phyloP scores from a whole-genome alignment of 2,113 vertebrate species.

The Lamprologus ornatipinnis region DNA sequence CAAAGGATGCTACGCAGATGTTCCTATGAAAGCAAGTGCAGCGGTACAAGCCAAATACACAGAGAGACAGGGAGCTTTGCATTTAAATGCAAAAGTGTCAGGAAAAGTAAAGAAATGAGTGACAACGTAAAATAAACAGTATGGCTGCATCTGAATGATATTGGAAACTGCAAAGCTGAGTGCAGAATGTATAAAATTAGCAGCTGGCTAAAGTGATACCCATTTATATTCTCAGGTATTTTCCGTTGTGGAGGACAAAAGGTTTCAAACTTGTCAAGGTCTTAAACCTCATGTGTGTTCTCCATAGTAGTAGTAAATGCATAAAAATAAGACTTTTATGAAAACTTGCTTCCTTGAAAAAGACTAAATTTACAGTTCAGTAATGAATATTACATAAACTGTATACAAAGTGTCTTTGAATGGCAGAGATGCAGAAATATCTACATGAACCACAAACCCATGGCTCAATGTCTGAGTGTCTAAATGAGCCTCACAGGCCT shows the following conservation, averaged over 20 bases:
- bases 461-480: neutral
- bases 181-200: neutral
- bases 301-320: neutral
- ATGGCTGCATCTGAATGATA: neutral
- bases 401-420: neutral
- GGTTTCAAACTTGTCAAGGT: neutral
- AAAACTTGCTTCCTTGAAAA: neutral
- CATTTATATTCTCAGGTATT: neutral
- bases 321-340: neutral
- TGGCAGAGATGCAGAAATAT: neutral
- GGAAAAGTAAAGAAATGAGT: neutral
- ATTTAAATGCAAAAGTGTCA: neutral
- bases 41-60: neutral
- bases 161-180: neutral
- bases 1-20: neutral
- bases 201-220: neutral
- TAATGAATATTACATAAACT: neutral
- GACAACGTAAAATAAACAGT: neutral
- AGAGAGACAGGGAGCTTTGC: neutral
- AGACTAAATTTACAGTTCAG: neutral
- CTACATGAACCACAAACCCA: neutral
- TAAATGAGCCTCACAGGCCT: neutral
- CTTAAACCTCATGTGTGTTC: neutral
- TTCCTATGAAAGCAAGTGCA: neutral
- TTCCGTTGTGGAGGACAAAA: neutral